phyloP scores from a whole-genome alignment of 2,797 vertebrate species.

The Anabas testudineus region DNA sequence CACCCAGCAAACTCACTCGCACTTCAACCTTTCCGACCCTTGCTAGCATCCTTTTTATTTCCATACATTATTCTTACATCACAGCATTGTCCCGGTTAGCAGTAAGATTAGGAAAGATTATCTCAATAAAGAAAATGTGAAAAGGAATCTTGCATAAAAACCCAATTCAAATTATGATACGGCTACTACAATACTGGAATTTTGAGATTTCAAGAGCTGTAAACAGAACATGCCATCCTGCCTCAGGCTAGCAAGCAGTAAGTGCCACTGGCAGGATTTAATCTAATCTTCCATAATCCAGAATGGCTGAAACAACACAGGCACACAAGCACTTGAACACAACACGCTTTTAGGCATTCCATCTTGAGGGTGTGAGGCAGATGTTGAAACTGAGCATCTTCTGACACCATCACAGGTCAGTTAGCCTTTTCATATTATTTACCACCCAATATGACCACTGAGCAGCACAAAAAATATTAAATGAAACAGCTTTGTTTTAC shows the following conservation, averaged over 20 bases:
- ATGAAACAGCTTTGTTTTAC: neutral
- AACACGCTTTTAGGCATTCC: conserved; percentile 19
- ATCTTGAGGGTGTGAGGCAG: conserved; percentile 25
- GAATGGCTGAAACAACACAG: conserved; percentile 64
- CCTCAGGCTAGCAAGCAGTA: conserved; percentile 44
- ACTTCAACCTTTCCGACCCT: neutral
- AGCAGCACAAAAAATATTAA: neutral
- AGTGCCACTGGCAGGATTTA: conserved; percentile 72
- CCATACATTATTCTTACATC: neutral
- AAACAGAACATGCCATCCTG: conserved; percentile 34
- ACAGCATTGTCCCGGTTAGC: neutral
- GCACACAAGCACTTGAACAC: conserved; percentile 51
- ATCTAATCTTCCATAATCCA: conserved; percentile 84
- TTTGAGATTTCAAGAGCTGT: conserved; percentile 28
- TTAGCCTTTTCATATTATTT: too few relatives aligned
- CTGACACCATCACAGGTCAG: conserved; percentile 11
- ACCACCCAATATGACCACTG: neutral
- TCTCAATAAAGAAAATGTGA: neutral
- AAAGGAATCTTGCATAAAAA: neutral
- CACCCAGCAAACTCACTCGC: conserved; percentile 3
- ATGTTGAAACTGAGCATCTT: conserved; percentile 43
- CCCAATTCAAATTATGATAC: neutral
- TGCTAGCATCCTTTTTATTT: neutral
- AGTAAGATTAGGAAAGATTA: neutral
- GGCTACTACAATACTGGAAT: conserved; percentile 12